These are phyloP conservation scores for Erythrocebus patas DNA, from an alignment of 2,113 vertebrate genomes.

Conservation along the genomic window DNA sequence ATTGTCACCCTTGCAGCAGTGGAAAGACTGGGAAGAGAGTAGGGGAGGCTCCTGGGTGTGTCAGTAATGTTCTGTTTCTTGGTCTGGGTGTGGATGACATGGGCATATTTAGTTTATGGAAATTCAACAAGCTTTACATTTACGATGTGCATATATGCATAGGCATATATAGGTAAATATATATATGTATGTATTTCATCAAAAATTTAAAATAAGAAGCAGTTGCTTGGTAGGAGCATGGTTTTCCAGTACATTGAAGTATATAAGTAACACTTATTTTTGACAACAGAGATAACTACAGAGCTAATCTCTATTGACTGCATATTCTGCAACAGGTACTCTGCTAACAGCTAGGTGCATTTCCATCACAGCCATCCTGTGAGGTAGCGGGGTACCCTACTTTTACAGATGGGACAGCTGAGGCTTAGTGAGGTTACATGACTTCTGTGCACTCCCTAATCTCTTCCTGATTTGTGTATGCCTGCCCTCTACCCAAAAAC, in stretches of 20 bases:
- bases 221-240: neutral
- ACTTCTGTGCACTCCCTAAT: neutral
- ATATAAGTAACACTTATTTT: neutral
- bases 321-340: no score
- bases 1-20: neutral
- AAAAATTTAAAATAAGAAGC: neutral
- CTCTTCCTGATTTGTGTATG: neutral
- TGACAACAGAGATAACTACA: neutral
- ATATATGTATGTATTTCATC: neutral
- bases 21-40: neutral
- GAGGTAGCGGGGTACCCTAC: neutral
- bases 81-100: neutral
- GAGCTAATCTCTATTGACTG: neutral
- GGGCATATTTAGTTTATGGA: neutral
- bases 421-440: neutral
- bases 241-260: neutral
- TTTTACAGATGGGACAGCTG: neutral
- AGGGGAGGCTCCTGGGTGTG: no score
- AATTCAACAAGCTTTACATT: neutral
- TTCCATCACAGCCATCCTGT: neutral
- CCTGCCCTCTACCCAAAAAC: accelerated
- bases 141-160: neutral
- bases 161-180: neutral
- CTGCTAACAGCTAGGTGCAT: accelerated
- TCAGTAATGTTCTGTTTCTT: neutral